These are phyloP conservation scores for Pollenia labialis DNA, from an alignment of 2,888 invertebrate species.

Conservation along the genomic window DNA sequence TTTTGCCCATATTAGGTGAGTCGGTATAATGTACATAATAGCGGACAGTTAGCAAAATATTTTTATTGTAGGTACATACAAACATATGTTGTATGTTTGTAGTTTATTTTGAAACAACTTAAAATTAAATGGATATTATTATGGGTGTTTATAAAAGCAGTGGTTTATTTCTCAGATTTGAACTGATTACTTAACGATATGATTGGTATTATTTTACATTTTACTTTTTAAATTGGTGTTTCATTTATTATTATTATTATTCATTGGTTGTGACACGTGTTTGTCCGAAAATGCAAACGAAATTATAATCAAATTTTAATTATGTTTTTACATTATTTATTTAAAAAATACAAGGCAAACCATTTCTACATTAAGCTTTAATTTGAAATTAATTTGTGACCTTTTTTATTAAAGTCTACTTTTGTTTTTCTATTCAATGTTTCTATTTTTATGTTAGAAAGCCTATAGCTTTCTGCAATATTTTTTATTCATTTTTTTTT, in stretches of 20 bases:
- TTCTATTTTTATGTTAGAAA: slow-evolving; percentile 37
- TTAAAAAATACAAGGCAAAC: slow-evolving; percentile 71
- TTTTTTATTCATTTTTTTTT: slow-evolving; percentile 36
- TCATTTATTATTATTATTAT: slow-evolving; percentile 20
- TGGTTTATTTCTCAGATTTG: slow-evolving; percentile 37
- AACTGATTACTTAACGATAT: slow-evolving; percentile 57
- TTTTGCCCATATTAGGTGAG: too few species aligned
- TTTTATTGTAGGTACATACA: slow-evolving; percentile 21
- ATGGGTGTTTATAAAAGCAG: slow-evolving; percentile 49
- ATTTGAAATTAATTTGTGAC: slow-evolving; percentile 61
- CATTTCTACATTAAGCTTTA: slow-evolving; percentile 67
- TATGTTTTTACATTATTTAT: slow-evolving; percentile 58
- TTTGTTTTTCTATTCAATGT: slow-evolving; percentile 41
- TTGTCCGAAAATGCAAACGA: slow-evolving; percentile 53
- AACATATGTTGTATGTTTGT: not conserved
- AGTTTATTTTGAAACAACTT: slow-evolving; percentile 11
- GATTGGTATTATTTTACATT: slow-evolving; percentile 48
- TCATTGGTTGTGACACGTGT: slow-evolving; percentile 31
- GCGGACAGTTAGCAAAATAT: slow-evolving; percentile 27
- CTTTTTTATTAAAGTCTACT: slow-evolving; percentile 63
- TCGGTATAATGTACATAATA: not conserved
- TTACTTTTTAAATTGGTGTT: slow-evolving; percentile 55
- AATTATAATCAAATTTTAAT: slow-evolving; percentile 42
- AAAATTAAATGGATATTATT: slow-evolving; percentile 54
- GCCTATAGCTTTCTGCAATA: slow-evolving; percentile 39